These are phyloP conservation scores for Arrhopalites spinosus DNA, from an alignment of 2,888 invertebrate species.

Conservation along the genomic window DNA sequence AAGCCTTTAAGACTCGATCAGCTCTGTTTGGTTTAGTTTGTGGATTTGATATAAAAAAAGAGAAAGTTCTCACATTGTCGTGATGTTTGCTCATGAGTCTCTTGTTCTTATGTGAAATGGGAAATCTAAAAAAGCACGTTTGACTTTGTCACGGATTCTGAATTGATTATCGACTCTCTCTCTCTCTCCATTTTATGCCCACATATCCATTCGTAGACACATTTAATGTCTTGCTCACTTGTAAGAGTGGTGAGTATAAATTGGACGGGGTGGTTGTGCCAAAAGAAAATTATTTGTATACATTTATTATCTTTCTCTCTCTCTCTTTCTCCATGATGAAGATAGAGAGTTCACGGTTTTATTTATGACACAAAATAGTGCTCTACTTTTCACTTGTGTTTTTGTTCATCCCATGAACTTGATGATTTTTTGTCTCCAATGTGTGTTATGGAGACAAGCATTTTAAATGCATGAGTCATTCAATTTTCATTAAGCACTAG, in stretches of 20 bases:
- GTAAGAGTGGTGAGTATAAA: background rate
- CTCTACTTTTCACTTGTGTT: background rate
- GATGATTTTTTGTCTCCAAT: too few relatives aligned
- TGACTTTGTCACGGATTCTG: background rate
- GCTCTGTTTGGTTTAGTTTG: background rate
- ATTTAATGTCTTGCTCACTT: background rate
- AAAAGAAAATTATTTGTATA: constrained; percentile 10
- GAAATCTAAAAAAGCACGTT: background rate
- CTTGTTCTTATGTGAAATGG: too few relatives aligned
- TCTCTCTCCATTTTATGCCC: background rate
- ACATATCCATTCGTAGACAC: background rate
- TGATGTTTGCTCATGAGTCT: background rate
- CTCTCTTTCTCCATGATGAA: too few relatives aligned
- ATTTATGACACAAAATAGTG: constrained; percentile 1
- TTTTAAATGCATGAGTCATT: background rate
- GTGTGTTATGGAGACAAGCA: background rate
- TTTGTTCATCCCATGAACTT: background rate
- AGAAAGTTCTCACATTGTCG: background rate
- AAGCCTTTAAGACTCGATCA: background rate
- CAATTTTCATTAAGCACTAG: background rate
- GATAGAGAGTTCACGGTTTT: too few relatives aligned
- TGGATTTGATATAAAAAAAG: background rate
- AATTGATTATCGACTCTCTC: constrained; percentile 13
- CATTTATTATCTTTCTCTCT: too few relatives aligned
- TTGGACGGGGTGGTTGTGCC: background rate